A percentile compares a stretch with the other conserved stretches of the same genome.
phyloP scores from a whole-genome alignment of 2,888 invertebrate genomes.

The Druceiella hillmani region DNA sequence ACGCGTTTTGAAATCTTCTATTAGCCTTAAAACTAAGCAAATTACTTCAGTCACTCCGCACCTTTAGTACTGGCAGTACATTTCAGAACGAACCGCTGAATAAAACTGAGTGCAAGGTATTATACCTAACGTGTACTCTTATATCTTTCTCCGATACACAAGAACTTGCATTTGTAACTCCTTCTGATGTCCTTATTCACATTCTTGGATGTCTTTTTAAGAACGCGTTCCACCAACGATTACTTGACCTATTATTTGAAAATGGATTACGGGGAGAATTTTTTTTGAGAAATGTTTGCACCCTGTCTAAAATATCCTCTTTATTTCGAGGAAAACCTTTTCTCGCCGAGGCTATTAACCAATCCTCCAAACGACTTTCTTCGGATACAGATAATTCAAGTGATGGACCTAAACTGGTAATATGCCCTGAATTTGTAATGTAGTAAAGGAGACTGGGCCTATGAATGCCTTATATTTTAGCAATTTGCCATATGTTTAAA shows the following conservation, averaged over 20 bases:
- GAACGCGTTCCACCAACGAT: constrained; percentile 23
- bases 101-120: no score
- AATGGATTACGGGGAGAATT: constrained; percentile 17
- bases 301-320: constrained; percentile 14
- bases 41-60: no score
- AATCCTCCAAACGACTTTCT: constrained; percentile 7
- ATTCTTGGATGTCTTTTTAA: constrained; percentile 26
- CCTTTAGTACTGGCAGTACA: no score
- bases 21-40: no score
- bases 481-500: no score
- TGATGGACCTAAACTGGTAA: constrained; percentile 9
- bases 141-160: constrained; percentile 27
- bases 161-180: constrained; percentile 26
- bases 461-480: no score
- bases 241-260: constrained; percentile 17
- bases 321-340: constrained; percentile 18
- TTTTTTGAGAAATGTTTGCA: constrained; percentile 17
- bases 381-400: constrained; percentile 4
- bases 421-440: no score
- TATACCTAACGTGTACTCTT: no score
- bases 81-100: no score
- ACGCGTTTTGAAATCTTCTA: no score
- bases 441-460: no score
- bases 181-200: constrained; percentile 22
- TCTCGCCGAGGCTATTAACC: constrained; percentile 6